Base-by-base conservation (phyloP, 1,140 invertebrate species). In the Apis cerana region DNA sequence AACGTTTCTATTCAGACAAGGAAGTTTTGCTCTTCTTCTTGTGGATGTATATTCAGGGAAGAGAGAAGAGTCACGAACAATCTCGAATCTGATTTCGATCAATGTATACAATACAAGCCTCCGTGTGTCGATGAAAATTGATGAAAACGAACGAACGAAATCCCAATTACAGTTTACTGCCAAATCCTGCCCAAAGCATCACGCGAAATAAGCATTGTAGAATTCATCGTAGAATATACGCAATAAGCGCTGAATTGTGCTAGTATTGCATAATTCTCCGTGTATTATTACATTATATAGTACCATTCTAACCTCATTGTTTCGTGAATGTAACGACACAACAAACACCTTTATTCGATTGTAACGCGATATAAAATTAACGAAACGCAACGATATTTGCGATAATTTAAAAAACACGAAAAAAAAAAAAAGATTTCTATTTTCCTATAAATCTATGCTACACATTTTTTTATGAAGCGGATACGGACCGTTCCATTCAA, bases 181-280 rank as follows among this genome's bases (percentile, higher is more conserved):
- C 12, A 33, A 76, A 48, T 68, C 71, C 19, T 64, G 27, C 33
- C 17, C 21, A 54, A n/a, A 52, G 23, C 19, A 68, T 69, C 74
- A 48, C 33, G 23, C 52, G 43, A 69, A 59, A 76, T 67, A 81
- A 81, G 11, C 17, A 61, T n/a, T 70, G 11, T 52, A 82, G 33
- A 64, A 33, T 33, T 69, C 27, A 43, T 13, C 33, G 48, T 74
- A 70, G 67, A 52, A 71, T 13, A 19, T 59, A 43, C 78, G 52
- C 78, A 52, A 78, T 50, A 48, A 50, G 19, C 9, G 61, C 65
- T 69, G 54, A 70, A 79, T 59, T 72, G 50, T 72, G 68, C 77
- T 80, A 43, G 58, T 59, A 52, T n/a, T 62, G 59, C 56, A 23
- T 12, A 23, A 13, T 23, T 61, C 12, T 61, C 23, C 12, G 13